Percentiles rank a stretch among this genome's conserved stretches.
Conservation (phyloP, 2,888 invertebrate species). For the Phragmatobia fuliginosa region DNA sequence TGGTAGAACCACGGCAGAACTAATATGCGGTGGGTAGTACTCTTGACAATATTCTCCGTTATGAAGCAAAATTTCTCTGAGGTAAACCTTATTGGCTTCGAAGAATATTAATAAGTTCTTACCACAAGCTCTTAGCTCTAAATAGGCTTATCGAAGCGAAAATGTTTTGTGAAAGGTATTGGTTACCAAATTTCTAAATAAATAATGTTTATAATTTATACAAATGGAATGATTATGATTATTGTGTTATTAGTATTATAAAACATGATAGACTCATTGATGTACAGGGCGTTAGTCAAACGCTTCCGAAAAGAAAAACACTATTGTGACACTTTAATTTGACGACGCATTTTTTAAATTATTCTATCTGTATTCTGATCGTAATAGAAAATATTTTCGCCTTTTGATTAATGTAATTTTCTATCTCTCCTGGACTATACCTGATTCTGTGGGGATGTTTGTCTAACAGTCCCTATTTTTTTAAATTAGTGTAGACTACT, state of each 20-base stretch:
- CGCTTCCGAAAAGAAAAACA: background rate
- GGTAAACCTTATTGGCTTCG: constrained; percentile 11
- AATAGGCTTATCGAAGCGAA: background rate
- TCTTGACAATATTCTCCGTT: constrained; percentile 17
- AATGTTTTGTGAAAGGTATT: background rate
- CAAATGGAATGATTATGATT: background rate
- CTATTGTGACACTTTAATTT: too few species aligned
- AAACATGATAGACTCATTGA: background rate
- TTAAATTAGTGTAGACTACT: too few species aligned
- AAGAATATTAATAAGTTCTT: constrained; percentile 12
- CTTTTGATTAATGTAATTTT: too few species aligned
- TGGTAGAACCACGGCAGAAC: constrained; percentile 16
- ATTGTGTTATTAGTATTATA: background rate
- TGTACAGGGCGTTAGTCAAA: too few species aligned
- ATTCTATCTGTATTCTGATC: too few species aligned
- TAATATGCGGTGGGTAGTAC: constrained; percentile 20
- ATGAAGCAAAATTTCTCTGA: constrained; percentile 12
- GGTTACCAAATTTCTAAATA: background rate
- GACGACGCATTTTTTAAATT: too few species aligned
- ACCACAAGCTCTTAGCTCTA: background rate
- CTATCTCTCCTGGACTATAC: too few species aligned
- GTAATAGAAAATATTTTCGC: too few species aligned
- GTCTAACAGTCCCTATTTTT: too few species aligned
- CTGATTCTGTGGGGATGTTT: too few species aligned
- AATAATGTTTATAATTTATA: background rate